A percentile compares a stretch with the other conserved stretches of the same genome.
These are phyloP conservation scores for Andrena bucephala DNA, from an alignment of 2,888 invertebrate genomes.

Conservation along the genomic window DNA sequence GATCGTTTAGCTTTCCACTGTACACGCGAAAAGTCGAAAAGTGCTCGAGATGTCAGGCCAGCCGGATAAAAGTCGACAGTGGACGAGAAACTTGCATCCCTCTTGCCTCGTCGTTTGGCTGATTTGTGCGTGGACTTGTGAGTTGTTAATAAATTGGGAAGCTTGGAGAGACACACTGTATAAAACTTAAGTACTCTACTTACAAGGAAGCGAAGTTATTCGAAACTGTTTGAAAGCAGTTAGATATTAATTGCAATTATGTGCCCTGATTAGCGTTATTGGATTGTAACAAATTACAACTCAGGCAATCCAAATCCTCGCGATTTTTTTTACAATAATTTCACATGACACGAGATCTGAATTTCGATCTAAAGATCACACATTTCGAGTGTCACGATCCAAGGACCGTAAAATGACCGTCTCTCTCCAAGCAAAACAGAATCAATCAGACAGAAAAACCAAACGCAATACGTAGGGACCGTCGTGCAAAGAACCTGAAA, in stretches of 20 bases:
- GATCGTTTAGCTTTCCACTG: slow-evolving; percentile 10
- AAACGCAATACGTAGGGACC: neutral
- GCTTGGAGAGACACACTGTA: slow-evolving; percentile 9
- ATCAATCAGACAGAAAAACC: neutral
- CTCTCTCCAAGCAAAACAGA: slow-evolving; percentile 18
- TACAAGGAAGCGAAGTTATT: neutral
- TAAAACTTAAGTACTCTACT: neutral
- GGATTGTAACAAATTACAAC: no score
- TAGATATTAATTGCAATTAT: neutral
- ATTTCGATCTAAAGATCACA: no score
- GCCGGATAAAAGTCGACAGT: slow-evolving; percentile 20
- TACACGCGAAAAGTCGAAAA: slow-evolving; percentile 48
- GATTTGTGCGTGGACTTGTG: slow-evolving; percentile 2
- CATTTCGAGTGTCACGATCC: no score
- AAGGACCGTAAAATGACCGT: neutral
- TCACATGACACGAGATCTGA: no score
- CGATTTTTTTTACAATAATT: no score
- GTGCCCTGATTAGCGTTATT: no score
- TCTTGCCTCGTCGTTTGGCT: slow-evolving; percentile 45
- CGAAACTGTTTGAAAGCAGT: neutral
- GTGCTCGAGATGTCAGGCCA: slow-evolving; percentile 33
- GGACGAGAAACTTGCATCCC: slow-evolving; percentile 45
- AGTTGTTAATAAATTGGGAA: neutral
- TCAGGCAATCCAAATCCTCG: no score
- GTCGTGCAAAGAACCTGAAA: slow-evolving; percentile 41